These are phyloP conservation scores for Phymastichus coffea DNA, from an alignment of 1,140 invertebrate species.

Conservation along the genomic window DNA sequence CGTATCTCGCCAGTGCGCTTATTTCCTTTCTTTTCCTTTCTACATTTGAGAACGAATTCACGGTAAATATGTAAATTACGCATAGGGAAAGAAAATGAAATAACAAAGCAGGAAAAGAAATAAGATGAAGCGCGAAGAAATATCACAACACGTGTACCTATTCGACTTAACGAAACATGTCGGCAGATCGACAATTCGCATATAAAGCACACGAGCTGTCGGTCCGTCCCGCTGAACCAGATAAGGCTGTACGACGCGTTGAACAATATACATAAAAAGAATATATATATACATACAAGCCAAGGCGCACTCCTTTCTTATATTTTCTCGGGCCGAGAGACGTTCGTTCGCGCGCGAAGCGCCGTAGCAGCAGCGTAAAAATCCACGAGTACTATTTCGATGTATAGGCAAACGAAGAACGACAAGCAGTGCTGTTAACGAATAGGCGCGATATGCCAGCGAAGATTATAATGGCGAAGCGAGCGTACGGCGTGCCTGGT, in stretches of 20 bases:
- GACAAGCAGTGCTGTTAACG: too few relatives aligned
- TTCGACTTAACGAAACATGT: constrained; percentile 32
- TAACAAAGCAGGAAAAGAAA: too few relatives aligned
- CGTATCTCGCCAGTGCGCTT: constrained; percentile 14
- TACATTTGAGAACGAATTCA: too few relatives aligned
- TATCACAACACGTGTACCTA: constrained; percentile 38
- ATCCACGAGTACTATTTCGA: too few relatives aligned
- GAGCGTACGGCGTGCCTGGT: constrained; percentile 53
- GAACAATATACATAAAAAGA: too few relatives aligned
- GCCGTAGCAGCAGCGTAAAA: too few relatives aligned
- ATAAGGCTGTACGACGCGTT: constrained; percentile 44
- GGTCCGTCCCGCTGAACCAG: constrained; percentile 20
- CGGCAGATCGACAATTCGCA: constrained; percentile 21
- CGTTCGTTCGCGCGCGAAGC: background rate
- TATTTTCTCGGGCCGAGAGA: background rate
- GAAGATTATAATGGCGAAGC: constrained; percentile 45
- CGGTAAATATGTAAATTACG: too few relatives aligned
- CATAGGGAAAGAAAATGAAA: too few relatives aligned
- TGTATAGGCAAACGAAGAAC: too few relatives aligned
- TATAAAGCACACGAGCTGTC: constrained; percentile 26
- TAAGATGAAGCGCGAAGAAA: constrained; percentile 29
- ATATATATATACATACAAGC: constrained; percentile 24
- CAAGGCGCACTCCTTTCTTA: constrained; percentile 39
- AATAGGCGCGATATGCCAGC: too few relatives aligned
- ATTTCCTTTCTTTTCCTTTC: background rate